These are phyloP conservation scores for Ahaetulla prasina DNA, from an alignment of 2,113 vertebrate species.

Conservation along the genomic window DNA sequence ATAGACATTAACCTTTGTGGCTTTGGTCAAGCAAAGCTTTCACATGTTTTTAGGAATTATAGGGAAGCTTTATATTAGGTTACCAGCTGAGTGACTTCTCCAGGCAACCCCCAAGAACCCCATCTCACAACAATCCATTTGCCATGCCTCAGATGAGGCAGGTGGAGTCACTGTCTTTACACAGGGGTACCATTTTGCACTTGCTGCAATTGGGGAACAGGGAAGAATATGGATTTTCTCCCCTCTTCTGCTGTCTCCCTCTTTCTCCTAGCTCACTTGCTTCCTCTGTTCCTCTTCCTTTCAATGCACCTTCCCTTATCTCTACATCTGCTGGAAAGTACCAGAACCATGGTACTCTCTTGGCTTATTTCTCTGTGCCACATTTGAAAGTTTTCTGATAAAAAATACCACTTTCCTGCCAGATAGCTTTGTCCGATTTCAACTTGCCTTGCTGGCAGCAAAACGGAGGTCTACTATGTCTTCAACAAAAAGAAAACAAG, in stretches of 20 bases:
- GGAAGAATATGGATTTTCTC: neutral
- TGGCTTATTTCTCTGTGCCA: neutral
- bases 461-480: neutral
- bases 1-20: neutral
- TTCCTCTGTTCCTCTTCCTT: neutral
- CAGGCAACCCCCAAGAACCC: neutral
- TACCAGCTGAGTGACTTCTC: neutral
- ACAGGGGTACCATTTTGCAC: neutral
- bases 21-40: neutral
- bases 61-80: neutral
- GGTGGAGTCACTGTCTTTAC: neutral
- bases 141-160: neutral
- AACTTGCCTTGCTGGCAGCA: neutral
- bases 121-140: neutral
- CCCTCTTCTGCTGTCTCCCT: neutral
- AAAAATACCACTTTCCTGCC: neutral
- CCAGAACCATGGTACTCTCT: neutral
- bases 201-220: neutral
- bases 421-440: neutral
- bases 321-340: neutral
- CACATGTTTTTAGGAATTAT: neutral
- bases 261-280: neutral
- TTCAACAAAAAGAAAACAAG: neutral
- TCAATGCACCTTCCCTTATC: neutral
- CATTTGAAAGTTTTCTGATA: neutral